Evolutionary conservation across 2,888 invertebrate genomes (phyloP), one percentile per base, ranked within the genome.

Genomic region (Dryococelus australis): DNA sequence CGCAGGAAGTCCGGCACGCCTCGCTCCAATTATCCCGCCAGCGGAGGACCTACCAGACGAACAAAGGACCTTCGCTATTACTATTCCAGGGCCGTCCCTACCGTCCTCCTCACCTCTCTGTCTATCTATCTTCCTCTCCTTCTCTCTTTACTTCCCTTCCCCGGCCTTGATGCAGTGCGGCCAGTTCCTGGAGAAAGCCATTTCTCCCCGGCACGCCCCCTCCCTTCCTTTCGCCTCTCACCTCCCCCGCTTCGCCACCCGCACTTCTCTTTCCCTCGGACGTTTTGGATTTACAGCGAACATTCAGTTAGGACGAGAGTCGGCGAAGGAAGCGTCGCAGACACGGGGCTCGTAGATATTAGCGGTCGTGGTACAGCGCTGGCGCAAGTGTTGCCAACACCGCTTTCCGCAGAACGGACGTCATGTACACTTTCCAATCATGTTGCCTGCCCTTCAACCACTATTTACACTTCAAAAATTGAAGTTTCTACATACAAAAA

Each of bases 1-100:
- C 65, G 65, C 65, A 65, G 65, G 65, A 65, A 65, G 65, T 65
- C 65, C 65, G 65, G 65, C 65, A 65, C 65, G 65, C 65, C 65
- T 65, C 65, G 65, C 65, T 65, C 65, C 65, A 65, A 65, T 65
- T 65, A 65, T 65, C 65, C 65, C 65, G 24, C 24, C 51, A 16
- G 65, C 65, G 65, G 65, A 65, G 65, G 65, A 65, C 65, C 65
- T 65, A 65, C 65, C 65, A 65, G 65, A 65, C 65, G 65, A 65
- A 65, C 65, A 65, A 65, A 65, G 65, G 65, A 65, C 65, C 65
- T 65, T n/a, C 65, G 65, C 65, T 65, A 65, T 65, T 65, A 65
- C 65, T 65, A 65, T 65, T 65, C 65, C 65, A 65, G 65, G 65
- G 65, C 65, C 65, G 65, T 65, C 65, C n/a, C n/a, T 24, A 8